Base-by-base conservation (phyloP, 2,888 invertebrate genomes). In the Diarsia brunnea region DNA sequence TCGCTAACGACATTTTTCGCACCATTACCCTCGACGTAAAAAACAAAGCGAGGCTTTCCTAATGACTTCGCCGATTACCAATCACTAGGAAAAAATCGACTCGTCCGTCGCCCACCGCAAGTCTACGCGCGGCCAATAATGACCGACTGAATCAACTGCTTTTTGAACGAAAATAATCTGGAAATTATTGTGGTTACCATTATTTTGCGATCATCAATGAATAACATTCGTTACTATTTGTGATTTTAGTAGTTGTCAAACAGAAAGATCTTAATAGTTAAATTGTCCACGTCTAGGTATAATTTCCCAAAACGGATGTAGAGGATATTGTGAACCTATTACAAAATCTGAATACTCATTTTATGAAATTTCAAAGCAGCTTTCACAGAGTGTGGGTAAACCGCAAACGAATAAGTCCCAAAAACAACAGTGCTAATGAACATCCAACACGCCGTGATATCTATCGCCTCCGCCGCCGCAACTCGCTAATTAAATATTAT, bases 11-110 rank as follows among this genome's bases (percentile, higher is more conserved):
- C 93, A 93, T 92, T 94, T 92, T 89, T 91, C 94, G 92, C 93
- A 88, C 93, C 94, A 94, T 94, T 94, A 93, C 92, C 92, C 93
- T 78, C 88, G 69, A 79, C 88, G 92, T 92, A 94, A 94, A 94
- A 94, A 94, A 94, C 93, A 93, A 93, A 93, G 91, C 91, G 90
- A 82, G 74, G 87, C 84, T 83, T 80, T 85, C 93, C 94, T 94
- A 94, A 94, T 94, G 94, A 94, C 94, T 93, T 92, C 90, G 93
- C 90, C 94, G 94, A 94, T 94, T 94, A 94, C 94, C 94, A 92
- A 94, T 94, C 92, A 92, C 90, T 84, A 88, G 91, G 91, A 94
- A 94, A 94, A 94, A 93, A 85, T 85, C 82, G 86, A 83, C 45
- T 82, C 77, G 73, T 77, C 81, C 71, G 53, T 73, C 81, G 82